Evolutionary conservation across 2,797 vertebrate species (phyloP), one percentile per base, ranked within the genome.

Genomic region (Muraenolepis orangiensis): DNA sequence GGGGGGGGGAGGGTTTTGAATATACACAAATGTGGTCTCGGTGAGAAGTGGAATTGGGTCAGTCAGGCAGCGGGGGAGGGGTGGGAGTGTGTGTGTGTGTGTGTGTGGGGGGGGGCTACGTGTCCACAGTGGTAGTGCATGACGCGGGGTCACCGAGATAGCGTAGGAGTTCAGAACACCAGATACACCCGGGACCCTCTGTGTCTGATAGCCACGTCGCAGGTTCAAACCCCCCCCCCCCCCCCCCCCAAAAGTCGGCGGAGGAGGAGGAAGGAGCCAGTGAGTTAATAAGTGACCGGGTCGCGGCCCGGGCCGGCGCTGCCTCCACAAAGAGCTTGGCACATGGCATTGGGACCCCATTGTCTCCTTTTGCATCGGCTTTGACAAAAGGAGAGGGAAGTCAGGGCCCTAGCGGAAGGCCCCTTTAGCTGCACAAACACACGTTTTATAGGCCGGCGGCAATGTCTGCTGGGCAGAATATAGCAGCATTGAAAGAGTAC

Each of bases 1-100:
- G 7, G 61, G 18, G 42, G 18, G 42, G 42, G 42, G 3, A 3
- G 18, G 42, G 34, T 72, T 72, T 69, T 78, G 72, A 72, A 68
- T 29, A 78, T 40, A 66, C 57, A 73, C 70, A 78, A 57, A n/a
- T 57, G 51, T 23, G 46, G n/a, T 12, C n/a, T 10, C 23, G 51
- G 51, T 6, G 51, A 23, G 0, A 34, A 1, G 14, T 26, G 29
- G 8, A 13, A 83, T 72, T 78, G 11, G 81, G 87, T 87, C 82
- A 89, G 75, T 83, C 40, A 85, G 75, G 66, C 77, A 72, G 28
- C 67, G 26, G 69, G 18, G 26, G 26, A 18, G 32, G 23, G 36
- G 38, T 3, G 23, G 4, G n/a, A n/a, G n/a, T n/a, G n/a, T n/a
- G n/a, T n/a, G n/a, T n/a, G n/a, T n/a, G n/a, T n/a, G n/a, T n/a